These are phyloP conservation scores for Diorhabda elongata DNA, from an alignment of 1,140 invertebrate species.

Conservation along the genomic window DNA sequence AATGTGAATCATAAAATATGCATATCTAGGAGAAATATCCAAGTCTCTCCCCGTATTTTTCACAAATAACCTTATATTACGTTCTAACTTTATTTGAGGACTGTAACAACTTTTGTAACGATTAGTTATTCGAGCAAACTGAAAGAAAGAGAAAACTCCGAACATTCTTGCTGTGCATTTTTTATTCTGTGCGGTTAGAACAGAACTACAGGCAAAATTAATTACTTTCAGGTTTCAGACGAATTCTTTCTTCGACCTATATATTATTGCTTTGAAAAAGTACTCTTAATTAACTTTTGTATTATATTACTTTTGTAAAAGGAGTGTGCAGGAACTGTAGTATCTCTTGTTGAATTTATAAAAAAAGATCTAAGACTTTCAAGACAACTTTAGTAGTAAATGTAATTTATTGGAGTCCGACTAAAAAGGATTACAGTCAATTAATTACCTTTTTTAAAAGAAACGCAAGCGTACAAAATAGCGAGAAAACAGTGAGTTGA, in stretches of 20 bases:
- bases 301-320: neutral
- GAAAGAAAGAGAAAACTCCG: too few relatives aligned
- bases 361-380: conserved; percentile 1
- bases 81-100: too few relatives aligned
- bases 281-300: conserved; percentile 1
- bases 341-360: neutral
- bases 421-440: neutral
- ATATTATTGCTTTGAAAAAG: conserved; percentile 3
- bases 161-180: neutral
- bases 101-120: too few relatives aligned
- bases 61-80: too few relatives aligned
- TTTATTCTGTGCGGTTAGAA: neutral
- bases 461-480: neutral
- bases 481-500: neutral
- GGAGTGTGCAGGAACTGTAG: conserved; percentile 1
- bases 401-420: neutral
- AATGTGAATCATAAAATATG: too few relatives aligned
- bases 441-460: neutral
- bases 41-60: too few relatives aligned
- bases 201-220: neutral
- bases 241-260: neutral
- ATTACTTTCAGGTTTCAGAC: neutral
- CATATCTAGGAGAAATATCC: too few relatives aligned
- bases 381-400: conserved; percentile 1
- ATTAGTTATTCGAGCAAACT: too few relatives aligned